Conservation (phyloP, 2,888 invertebrate species). For the Teinopalpus imperialis region DNA sequence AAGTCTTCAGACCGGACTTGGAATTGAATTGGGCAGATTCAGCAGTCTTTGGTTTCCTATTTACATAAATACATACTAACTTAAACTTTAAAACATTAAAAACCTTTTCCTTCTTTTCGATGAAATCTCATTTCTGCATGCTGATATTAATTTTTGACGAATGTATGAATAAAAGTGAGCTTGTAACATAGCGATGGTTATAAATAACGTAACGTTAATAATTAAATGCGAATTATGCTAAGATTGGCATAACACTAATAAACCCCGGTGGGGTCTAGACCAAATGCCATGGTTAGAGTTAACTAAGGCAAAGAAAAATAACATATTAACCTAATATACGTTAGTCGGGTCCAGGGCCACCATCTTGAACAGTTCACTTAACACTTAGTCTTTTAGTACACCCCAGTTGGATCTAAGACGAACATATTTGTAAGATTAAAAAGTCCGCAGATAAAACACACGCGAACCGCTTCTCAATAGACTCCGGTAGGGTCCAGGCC, state of each 20-base stretch:
- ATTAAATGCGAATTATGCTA: conserved; percentile 27
- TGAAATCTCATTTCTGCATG: conserved; percentile 64
- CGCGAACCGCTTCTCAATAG: conserved; percentile 51
- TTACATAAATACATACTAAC: conserved; percentile 53
- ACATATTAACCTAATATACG: conserved; percentile 37
- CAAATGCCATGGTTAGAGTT: conserved; percentile 51
- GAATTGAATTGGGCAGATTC: conserved; percentile 48
- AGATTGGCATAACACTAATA: conserved; percentile 42
- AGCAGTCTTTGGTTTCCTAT: conserved; percentile 77
- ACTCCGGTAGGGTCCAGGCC: conserved; percentile 70
- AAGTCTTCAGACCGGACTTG: conserved; percentile 51
- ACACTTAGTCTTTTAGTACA: conserved; percentile 55
- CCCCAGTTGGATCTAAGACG: conserved; percentile 71
- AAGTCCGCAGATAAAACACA: conserved; percentile 33
- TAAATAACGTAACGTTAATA: conserved; percentile 33
- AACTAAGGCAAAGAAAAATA: conserved; percentile 34
- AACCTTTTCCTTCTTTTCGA: conserved; percentile 70
- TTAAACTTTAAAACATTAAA: conserved; percentile 1
- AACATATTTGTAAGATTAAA: conserved; percentile 56
- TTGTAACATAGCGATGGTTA: conserved; percentile 31
- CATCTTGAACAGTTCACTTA: conserved; percentile 38
- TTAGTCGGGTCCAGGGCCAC: conserved; percentile 43
- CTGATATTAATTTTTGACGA: conserved; percentile 67
- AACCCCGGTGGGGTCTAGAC: conserved; percentile 63
- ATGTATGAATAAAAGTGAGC: conserved; percentile 30